phyloP scores from a whole-genome alignment of 2,888 invertebrate species.

The Tetanocera ferruginea region DNA sequence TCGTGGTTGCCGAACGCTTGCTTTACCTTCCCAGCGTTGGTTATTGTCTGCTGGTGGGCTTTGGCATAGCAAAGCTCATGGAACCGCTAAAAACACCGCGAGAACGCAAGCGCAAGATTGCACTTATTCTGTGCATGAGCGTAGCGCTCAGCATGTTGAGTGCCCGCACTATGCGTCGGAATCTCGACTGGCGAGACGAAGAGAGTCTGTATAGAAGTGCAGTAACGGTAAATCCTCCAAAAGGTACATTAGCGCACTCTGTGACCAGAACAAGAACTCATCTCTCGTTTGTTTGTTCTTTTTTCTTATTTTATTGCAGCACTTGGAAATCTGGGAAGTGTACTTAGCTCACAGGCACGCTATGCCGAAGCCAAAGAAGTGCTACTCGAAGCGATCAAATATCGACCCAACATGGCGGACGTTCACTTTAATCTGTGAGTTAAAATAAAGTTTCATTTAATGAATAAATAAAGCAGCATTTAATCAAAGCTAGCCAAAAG shows the following conservation, averaged over 20 bases:
- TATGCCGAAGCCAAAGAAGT: conserved; percentile 91
- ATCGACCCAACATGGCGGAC: conserved; percentile 98
- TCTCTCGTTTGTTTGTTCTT: too few species aligned
- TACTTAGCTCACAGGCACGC: conserved; percentile 90
- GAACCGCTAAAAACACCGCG: conserved; percentile 65
- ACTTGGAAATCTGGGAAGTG: conserved; percentile 96
- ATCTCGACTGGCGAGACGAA: conserved; percentile 93
- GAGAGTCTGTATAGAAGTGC: conserved; percentile 94
- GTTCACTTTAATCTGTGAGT: conserved; percentile 99
- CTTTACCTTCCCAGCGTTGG: conserved; percentile 97
- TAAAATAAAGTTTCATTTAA: too few species aligned
- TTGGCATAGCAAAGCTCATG: conserved; percentile 74
- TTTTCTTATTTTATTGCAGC: conserved; percentile 73
- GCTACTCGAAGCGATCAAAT: conserved; percentile 89
- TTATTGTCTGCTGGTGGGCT: conserved; percentile 88
- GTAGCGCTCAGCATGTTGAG: conserved; percentile 79
- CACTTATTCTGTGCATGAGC: conserved; percentile 67
- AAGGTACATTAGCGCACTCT: conserved; percentile 77
- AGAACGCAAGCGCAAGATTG: conserved; percentile 63
- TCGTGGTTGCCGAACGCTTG: conserved; percentile 96
- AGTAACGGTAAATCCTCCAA: conserved; percentile 94
- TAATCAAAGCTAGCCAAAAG: too few species aligned
- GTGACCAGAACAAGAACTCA: not conserved
- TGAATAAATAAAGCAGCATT: too few species aligned
- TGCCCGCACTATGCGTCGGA: conserved; percentile 83